phyloP scores from a whole-genome alignment of 2,113 vertebrate genomes.

The Chaetops frenatus region DNA sequence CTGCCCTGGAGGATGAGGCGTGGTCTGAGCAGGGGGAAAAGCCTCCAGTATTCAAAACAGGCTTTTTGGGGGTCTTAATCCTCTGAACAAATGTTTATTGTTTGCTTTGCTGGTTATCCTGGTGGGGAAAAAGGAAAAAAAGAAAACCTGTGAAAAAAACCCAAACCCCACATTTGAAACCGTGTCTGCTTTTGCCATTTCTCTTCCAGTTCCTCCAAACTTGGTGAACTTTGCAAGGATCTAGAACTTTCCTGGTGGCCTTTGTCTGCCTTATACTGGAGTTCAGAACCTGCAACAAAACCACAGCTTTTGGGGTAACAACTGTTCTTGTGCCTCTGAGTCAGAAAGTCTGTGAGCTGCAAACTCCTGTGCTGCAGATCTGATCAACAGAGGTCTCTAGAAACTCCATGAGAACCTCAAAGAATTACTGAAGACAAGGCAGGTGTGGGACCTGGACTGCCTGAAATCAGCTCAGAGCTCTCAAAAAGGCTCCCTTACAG shows the following conservation, averaged over 20 bases:
- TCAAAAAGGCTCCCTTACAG: neutral
- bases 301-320: neutral
- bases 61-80: neutral
- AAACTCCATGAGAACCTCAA: neutral
- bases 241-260: neutral
- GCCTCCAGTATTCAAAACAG: neutral
- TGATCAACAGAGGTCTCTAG: neutral
- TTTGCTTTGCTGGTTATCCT: neutral
- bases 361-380: neutral
- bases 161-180: neutral
- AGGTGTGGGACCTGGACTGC: neutral
- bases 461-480: neutral
- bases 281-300: neutral
- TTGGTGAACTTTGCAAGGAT: neutral
- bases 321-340: neutral
- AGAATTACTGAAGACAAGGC: neutral
- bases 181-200: neutral
- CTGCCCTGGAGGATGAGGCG: neutral
- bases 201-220: neutral
- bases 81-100: neutral
- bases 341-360: neutral
- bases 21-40: constrained; percentile 8
- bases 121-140: neutral
- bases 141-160: neutral
- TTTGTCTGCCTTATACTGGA: neutral